Evolutionary conservation across 2,888 invertebrate species (phyloP).

Genomic region (Hypsopygia costalis): DNA sequence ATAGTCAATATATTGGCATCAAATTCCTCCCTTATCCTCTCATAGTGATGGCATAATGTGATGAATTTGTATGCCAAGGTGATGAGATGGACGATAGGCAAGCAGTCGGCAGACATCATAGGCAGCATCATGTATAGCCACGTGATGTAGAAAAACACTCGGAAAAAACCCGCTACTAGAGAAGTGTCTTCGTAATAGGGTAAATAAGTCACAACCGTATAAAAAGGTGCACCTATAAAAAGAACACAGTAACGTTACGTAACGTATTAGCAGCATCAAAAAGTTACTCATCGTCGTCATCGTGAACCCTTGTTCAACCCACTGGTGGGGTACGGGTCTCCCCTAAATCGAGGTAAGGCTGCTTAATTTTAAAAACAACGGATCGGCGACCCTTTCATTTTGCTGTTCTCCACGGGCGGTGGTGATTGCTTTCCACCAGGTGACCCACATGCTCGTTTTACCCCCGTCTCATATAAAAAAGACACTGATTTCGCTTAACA

Average conservation of each 20-base stretch:
- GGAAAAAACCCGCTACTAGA: slow-evolving; percentile 36
- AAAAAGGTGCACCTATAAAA: slow-evolving; percentile 53
- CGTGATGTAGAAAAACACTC: slow-evolving; percentile 59
- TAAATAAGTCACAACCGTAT: slow-evolving; percentile 64
- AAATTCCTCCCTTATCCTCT: slow-evolving; percentile 44
- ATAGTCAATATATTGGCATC: slow-evolving; percentile 32
- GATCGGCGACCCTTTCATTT: no score
- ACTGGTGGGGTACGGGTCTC: no score
- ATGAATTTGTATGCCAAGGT: slow-evolving; percentile 55
- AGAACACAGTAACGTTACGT: background rate
- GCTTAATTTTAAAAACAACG: no score
- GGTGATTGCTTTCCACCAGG: no score
- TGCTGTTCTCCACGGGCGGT: no score
- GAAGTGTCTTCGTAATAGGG: slow-evolving; percentile 55
- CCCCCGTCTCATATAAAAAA: no score
- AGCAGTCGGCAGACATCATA: slow-evolving; percentile 66
- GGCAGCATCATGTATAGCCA: slow-evolving; percentile 72
- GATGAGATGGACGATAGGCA: slow-evolving; percentile 63
- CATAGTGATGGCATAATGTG: slow-evolving; percentile 52
- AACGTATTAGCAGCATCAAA: no score
- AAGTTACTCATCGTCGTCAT: no score
- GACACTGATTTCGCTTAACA: no score
- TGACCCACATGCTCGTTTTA: no score
- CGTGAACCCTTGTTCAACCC: no score
- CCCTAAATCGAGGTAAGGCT: no score